Base-by-base conservation (phyloP, 2,113 vertebrate genomes). In the Orientallactaga bullata region DNA sequence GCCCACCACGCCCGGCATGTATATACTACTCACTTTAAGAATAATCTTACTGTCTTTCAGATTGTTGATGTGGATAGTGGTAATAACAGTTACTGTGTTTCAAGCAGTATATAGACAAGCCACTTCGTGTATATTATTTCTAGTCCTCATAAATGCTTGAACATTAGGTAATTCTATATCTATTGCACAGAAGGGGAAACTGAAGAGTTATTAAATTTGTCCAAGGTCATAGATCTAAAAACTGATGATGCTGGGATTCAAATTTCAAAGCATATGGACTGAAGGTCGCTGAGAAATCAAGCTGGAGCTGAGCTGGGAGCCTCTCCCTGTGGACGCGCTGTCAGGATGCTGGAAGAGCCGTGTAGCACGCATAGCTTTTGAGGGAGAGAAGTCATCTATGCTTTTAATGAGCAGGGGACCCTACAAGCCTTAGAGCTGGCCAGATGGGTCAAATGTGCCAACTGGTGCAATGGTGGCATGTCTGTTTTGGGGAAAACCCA, bases 161-260 rank as follows among this genome's bases (percentile, higher is more conserved):
- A 85, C 17, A 55, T 42, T 63, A 69, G 60, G 28, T 32, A 63
- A 65, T 85, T 76, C n/a, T 77, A 69, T n/a, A 10, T 21, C 26
- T 88, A 39, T 84, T 89, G 66, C 87, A 81, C 18, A 77, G 47
- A 94, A 65, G 11, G 72, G 11, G 32, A 81, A 77, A 85, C 32
- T 39, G 18, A 86, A 24, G 6, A 35, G 20, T 81, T 83, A 58
- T 63, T 13, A 73, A 32, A 66, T 7, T 74, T 92, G 61, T 60
- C n/a, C 68, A 90, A 63, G 26, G 60, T 26, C 16, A 71, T 58
- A 37, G 12, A 77, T 66, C 10, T 80, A 66, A 69, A 32, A 93
- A 47, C 11, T 26, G 13, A 37, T 74, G 26, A 37, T 20, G 55
- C n/a, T 84, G n/a, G 28, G 24, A 92, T 87, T 89, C 86, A 87